phyloP scores from a whole-genome alignment of 2,888 invertebrate genomes.

The Polyploca ridens region DNA sequence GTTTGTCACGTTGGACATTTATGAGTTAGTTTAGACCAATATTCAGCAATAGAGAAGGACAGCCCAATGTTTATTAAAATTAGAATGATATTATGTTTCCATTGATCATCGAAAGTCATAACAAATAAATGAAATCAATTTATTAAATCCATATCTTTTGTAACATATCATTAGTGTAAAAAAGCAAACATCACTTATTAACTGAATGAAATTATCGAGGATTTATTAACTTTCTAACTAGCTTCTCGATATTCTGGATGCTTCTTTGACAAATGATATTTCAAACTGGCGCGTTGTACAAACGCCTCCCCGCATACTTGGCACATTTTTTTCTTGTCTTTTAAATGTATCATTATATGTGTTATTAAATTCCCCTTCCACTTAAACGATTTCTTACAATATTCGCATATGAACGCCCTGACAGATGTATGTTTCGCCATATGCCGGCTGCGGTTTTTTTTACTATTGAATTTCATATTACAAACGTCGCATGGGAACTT shows the following conservation, averaged over 20 bases:
- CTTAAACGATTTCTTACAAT: slow-evolving; percentile 54
- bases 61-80: no score
- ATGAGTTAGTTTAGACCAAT: no score
- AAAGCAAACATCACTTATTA: no score
- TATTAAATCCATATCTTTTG: no score
- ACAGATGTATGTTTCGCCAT: slow-evolving; percentile 36
- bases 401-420: slow-evolving; percentile 44
- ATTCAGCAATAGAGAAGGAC: no score
- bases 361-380: slow-evolving; percentile 40
- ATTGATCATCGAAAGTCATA: no score
- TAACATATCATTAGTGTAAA: no score
- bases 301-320: slow-evolving; percentile 52
- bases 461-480: slow-evolving; percentile 40
- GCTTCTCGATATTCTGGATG: slow-evolving; percentile 38
- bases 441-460: slow-evolving; percentile 34
- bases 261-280: slow-evolving; percentile 46
- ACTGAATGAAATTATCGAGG: no score
- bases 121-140: no score
- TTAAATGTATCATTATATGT: slow-evolving; percentile 50
- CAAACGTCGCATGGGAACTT: slow-evolving; percentile 54
- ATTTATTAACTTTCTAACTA: no score
- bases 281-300: slow-evolving; percentile 50
- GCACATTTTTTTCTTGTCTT: slow-evolving; percentile 49
- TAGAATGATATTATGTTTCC: no score
- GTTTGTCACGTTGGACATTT: no score